Evolutionary conservation across 1,140 invertebrate genomes (phyloP).

Genomic region (Trichogramma pretiosum): DNA sequence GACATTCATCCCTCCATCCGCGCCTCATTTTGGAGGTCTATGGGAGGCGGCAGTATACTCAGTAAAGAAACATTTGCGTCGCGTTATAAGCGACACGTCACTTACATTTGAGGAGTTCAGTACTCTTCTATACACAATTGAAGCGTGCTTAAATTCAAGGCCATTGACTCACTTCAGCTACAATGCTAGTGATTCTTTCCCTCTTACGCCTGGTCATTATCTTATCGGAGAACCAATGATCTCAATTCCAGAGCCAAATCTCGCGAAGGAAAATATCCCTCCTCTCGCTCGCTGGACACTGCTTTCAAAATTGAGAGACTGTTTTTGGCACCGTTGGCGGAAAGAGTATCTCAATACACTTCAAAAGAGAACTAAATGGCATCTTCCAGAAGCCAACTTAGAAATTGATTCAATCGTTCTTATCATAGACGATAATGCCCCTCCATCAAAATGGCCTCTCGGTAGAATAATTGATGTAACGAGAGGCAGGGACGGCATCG

Average conservation of each 20-base stretch:
- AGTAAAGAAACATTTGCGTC: conserved; percentile 21
- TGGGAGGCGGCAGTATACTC: conserved; percentile 16
- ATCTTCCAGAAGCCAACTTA: not conserved
- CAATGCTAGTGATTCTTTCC: conserved; percentile 10
- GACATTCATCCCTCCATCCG: not conserved
- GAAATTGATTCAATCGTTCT: not conserved
- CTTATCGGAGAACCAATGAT: conserved; percentile 16
- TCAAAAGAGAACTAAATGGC: conserved; percentile 6
- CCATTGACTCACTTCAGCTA: conserved; percentile 9
- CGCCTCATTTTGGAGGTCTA: conserved; percentile 1
- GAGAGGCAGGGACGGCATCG: not conserved
- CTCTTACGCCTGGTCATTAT: conserved; percentile 20
- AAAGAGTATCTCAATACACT: not conserved
- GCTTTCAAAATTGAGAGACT: not conserved
- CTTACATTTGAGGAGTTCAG: conserved; percentile 25
- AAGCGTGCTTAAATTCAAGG: conserved; percentile 32
- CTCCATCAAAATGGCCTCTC: not conserved
- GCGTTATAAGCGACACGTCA: conserved; percentile 7
- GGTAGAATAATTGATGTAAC: too few species aligned
- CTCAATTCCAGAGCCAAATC: not conserved
- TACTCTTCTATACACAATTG: conserved; percentile 26
- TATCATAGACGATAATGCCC: not conserved
- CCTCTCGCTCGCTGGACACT: not conserved
- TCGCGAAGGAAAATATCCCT: not conserved
- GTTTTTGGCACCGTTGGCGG: conserved; percentile 2